phyloP scores from a whole-genome alignment of 1,140 invertebrate species.

The Condylostylus longicornis region DNA sequence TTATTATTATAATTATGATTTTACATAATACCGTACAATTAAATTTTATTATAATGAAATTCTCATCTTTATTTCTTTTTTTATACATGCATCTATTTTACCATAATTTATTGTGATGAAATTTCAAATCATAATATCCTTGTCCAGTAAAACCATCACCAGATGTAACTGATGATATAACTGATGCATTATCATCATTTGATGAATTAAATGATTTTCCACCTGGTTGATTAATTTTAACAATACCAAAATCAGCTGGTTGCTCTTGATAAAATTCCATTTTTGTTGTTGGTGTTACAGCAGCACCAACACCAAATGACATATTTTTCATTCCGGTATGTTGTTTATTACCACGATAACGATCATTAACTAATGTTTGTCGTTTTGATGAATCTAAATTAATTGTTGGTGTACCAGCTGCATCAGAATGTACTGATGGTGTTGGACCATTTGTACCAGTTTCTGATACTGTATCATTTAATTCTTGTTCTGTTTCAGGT shows the following conservation, averaged over 20 bases:
- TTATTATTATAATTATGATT: no score
- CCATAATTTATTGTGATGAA: slow-evolving; percentile 47
- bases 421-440: no score
- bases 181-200: slow-evolving; percentile 17
- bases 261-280: slow-evolving; percentile 30
- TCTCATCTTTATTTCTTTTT: no score
- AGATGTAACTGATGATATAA: slow-evolving; percentile 16
- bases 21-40: no score
- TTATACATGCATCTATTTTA: no score
- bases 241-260: slow-evolving; percentile 26
- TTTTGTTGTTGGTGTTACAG: slow-evolving; percentile 26
- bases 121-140: slow-evolving; percentile 45
- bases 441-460: no score
- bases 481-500: no score
- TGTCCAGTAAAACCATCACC: slow-evolving; percentile 35
- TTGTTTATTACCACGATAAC: slow-evolving; percentile 16
- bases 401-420: no score
- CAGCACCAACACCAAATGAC: slow-evolving; percentile 26
- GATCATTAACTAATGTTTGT: no score
- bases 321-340: slow-evolving; percentile 31
- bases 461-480: no score
- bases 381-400: no score
- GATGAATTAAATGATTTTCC: slow-evolving; percentile 19
- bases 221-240: slow-evolving; percentile 27
- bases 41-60: no score